phyloP scores from a whole-genome alignment of 53 echinoderm and acorn worm species.

The Holothuria leucospilota region DNA sequence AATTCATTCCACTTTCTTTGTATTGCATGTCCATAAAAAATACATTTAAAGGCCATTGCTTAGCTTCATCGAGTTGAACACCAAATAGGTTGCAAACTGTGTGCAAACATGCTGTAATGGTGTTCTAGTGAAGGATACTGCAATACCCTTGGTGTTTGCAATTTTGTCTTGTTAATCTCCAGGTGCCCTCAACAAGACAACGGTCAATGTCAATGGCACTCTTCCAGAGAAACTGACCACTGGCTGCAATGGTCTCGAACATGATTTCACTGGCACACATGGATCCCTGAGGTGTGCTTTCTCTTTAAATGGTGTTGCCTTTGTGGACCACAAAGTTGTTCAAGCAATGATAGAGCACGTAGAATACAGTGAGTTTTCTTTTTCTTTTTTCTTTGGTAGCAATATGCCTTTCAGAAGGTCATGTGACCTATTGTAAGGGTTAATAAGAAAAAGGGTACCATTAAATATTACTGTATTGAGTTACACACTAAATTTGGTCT shows the following conservation, averaged over 20 bases:
- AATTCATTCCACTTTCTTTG: no score
- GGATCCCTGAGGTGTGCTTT: slow-evolving; percentile 70
- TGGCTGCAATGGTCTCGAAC: slow-evolving; percentile 50
- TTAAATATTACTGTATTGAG: no score
- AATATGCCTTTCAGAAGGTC: no score
- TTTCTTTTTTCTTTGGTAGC: neutral
- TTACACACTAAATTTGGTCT: no score
- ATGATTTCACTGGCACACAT: slow-evolving; percentile 56
- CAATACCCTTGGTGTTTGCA: neutral
- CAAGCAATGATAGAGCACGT: slow-evolving; percentile 42
- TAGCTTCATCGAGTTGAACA: no score
- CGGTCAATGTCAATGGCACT: slow-evolving; percentile 78
- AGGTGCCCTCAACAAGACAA: slow-evolving; percentile 80
- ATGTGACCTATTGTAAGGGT: no score
- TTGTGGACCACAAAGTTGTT: slow-evolving; percentile 83
- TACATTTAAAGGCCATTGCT: no score
- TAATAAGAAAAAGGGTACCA: no score
- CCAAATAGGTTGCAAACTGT: no score
- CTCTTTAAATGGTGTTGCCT: slow-evolving; percentile 77
- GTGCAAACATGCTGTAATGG: no score
- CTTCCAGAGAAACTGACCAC: slow-evolving; percentile 70
- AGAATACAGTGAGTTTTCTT: neutral
- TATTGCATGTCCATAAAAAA: no score
- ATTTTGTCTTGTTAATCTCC: neutral
- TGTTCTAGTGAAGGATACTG: no score